Conservation (phyloP, 2,113 vertebrate genomes). For the Puntigrus tetrazona region DNA sequence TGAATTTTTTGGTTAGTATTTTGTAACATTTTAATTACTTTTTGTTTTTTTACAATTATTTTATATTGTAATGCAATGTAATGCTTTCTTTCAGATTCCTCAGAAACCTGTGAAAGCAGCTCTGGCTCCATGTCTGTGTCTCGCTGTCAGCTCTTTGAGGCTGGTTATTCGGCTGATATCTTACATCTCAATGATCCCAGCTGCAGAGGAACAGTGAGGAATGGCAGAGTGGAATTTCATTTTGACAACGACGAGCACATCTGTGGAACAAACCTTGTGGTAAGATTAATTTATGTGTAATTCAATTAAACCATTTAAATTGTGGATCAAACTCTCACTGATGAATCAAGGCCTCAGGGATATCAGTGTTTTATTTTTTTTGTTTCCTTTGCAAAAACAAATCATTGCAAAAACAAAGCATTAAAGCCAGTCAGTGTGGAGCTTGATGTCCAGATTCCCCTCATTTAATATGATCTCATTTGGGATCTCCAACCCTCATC, state of each 20-base stretch:
- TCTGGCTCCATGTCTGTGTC: background rate
- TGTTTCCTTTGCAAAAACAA: no score
- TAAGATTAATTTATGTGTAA: background rate
- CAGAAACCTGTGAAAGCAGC: conserved; percentile 55
- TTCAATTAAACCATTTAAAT: background rate
- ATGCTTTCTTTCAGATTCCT: conserved; percentile 57
- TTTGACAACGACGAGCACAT: background rate
- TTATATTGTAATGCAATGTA: no score
- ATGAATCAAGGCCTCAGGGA: background rate
- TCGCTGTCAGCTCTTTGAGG: background rate
- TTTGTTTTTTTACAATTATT: background rate
- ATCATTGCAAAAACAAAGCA: no score
- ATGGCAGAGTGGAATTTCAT: background rate
- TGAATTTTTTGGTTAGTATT: conserved; percentile 12
- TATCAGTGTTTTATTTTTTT: no score
- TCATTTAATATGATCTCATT: no score
- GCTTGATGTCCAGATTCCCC: no score
- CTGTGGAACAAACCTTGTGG: background rate
- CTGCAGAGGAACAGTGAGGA: background rate
- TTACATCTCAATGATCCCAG: background rate
- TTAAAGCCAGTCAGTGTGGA: no score
- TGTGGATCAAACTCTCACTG: background rate
- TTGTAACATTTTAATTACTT: background rate
- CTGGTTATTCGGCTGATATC: background rate
- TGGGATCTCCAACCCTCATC: no score